Percentiles rank a stretch among this genome's conserved stretches.
Conservation (phyloP, 2,888 invertebrate genomes). For the Nebria salina region DNA sequence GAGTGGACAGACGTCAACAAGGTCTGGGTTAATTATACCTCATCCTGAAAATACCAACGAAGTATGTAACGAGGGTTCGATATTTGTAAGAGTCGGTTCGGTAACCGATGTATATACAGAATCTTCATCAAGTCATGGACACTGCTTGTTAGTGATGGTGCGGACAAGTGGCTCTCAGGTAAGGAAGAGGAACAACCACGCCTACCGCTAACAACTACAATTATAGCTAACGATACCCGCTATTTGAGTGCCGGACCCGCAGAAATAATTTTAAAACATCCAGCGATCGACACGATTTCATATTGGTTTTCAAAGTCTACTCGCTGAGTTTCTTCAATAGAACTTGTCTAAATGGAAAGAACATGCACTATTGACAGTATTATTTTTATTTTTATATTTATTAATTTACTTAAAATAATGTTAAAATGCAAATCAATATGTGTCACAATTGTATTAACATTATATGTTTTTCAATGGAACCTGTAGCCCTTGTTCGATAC, state of each 20-base stretch:
- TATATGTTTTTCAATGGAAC: no score
- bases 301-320: constrained; percentile 48
- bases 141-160: background rate
- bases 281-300: constrained; percentile 52
- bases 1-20: constrained; percentile 46
- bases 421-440: no score
- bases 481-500: background rate
- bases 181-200: constrained; percentile 51
- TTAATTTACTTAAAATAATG: no score
- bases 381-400: no score
- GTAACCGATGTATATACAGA: background rate
- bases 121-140: background rate
- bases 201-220: constrained; percentile 58
- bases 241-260: constrained; percentile 56
- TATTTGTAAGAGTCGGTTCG: background rate
- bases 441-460: no score
- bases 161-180: constrained; percentile 22
- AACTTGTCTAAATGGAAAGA: background rate
- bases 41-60: constrained; percentile 51
- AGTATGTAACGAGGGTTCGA: constrained; percentile 24
- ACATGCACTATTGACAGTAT: background rate
- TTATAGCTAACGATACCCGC: constrained; percentile 58
- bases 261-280: constrained; percentile 57
- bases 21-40: constrained; percentile 53
- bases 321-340: background rate